These are phyloP conservation scores for Cryptocephalus moraei DNA, from an alignment of 2,888 invertebrate species.

Conservation along the genomic window DNA sequence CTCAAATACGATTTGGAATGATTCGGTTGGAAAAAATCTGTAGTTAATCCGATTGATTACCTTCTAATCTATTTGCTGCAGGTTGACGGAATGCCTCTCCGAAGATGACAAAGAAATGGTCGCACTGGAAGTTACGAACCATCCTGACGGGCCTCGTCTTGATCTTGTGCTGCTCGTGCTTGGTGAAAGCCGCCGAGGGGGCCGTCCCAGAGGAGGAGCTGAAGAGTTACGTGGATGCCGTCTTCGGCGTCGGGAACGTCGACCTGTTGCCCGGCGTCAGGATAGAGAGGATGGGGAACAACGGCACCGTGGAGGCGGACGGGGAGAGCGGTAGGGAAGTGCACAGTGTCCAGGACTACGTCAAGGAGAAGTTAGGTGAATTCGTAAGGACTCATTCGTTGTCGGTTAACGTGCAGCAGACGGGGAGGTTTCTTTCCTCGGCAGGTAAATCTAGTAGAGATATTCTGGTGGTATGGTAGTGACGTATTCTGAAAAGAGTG, in stretches of 20 bases:
- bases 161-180: too few relatives aligned
- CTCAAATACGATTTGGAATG: too few relatives aligned
- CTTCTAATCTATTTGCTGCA: slow-evolving; percentile 1
- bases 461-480: too few relatives aligned
- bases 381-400: slow-evolving; percentile 52
- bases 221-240: slow-evolving; percentile 47
- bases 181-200: slow-evolving; percentile 9
- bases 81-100: slow-evolving; percentile 8
- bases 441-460: slow-evolving; percentile 3
- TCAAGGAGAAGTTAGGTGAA: slow-evolving; percentile 48
- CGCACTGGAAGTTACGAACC: slow-evolving; percentile 3
- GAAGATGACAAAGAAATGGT: slow-evolving; percentile 15
- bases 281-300: slow-evolving; percentile 32
- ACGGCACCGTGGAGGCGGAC: slow-evolving; percentile 12
- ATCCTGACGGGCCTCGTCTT: too few relatives aligned
- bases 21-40: too few relatives aligned
- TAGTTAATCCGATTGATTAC: too few relatives aligned
- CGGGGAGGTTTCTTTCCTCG: slow-evolving; percentile 46
- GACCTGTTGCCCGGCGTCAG: slow-evolving; percentile 50
- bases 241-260: slow-evolving; percentile 44
- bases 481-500: too few relatives aligned
- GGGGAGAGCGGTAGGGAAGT: slow-evolving; percentile 33
- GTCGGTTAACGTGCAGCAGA: slow-evolving; percentile 56
- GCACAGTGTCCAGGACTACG: slow-evolving; percentile 43
- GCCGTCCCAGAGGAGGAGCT: slow-evolving; percentile 42